Conservation (phyloP, 92 coral and sea anemone genomes). For the Bergia sp. region DNA sequence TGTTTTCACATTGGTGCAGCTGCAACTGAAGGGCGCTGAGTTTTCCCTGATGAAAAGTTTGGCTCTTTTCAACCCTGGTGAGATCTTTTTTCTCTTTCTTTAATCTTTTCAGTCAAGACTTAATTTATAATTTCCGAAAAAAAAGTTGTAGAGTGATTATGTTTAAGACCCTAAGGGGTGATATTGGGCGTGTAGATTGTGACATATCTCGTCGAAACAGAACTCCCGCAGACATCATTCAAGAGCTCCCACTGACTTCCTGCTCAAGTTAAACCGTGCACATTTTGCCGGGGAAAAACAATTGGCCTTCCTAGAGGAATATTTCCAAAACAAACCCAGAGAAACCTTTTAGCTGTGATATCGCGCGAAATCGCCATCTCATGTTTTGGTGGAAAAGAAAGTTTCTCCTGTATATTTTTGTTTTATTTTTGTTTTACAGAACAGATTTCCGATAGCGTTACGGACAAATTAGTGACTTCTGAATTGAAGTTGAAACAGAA, state of each 20-base stretch:
- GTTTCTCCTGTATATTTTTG: neutral
- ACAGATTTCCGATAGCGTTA: neutral
- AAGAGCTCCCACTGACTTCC: slow-evolving; percentile 28
- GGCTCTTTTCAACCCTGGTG: slow-evolving; percentile 96
- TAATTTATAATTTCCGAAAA: slow-evolving; percentile 39
- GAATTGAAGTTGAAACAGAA: neutral
- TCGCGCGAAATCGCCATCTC: neutral
- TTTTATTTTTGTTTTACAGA: neutral
- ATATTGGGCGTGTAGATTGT: neutral
- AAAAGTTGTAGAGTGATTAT: slow-evolving; percentile 23
- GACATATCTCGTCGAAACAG: slow-evolving; percentile 7
- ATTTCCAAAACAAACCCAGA: slow-evolving; percentile 28
- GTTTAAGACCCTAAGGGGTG: slow-evolving; percentile 14
- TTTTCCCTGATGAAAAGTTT: slow-evolving; percentile 88
- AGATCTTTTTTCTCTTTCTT: slow-evolving; percentile 23
- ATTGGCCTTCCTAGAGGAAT: slow-evolving; percentile 34
- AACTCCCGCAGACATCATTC: slow-evolving; percentile 45
- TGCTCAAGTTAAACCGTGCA: slow-evolving; percentile 35
- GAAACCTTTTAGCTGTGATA: neutral
- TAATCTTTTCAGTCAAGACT: neutral
- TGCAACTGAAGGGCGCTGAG: slow-evolving; percentile 85
- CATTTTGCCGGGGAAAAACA: slow-evolving; percentile 16
- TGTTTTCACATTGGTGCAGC: slow-evolving; percentile 90
- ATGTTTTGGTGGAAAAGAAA: neutral
- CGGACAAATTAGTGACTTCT: neutral